Conservation (phyloP, 2,113 vertebrate species). For the Rhagologus leucostigma region DNA sequence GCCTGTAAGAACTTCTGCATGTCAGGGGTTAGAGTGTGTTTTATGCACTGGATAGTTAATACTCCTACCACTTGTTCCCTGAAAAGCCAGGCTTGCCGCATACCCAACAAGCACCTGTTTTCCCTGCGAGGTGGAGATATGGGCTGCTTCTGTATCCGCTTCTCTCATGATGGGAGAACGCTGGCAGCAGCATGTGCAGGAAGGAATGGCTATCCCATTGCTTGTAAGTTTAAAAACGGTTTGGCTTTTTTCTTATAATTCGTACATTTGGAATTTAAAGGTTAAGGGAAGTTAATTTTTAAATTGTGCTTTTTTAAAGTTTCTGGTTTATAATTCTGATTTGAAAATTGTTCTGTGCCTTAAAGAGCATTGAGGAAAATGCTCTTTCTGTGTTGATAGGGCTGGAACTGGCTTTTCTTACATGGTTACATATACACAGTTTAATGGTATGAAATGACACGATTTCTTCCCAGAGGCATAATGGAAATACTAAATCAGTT, state of each 20-base stretch:
- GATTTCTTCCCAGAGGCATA: not conserved
- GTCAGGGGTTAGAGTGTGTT: not conserved
- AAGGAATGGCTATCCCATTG: conserved; percentile 86
- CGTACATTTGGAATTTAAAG: not conserved
- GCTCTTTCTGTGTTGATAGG: not conserved
- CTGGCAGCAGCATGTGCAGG: conserved; percentile 92
- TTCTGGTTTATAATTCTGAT: not conserved
- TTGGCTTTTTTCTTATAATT: not conserved
- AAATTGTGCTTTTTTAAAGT: not conserved
- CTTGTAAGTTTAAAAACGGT: conserved; percentile 73
- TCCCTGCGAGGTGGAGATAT: conserved; percentile 86
- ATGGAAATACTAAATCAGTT: not conserved
- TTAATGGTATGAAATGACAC: not conserved
- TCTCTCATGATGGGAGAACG: conserved; percentile 85
- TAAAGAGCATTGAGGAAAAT: not conserved
- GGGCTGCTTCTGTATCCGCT: conserved; percentile 88
- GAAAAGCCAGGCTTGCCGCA: conserved; percentile 83
- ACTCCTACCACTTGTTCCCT: not conserved
- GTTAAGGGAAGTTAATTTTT: not conserved
- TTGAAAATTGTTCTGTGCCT: not conserved
- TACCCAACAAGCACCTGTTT: conserved; percentile 89
- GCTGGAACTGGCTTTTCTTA: not conserved
- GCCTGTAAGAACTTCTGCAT: not conserved
- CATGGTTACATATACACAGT: not conserved
- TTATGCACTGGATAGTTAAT: not conserved